These are phyloP conservation scores for Eulemur macaco DNA, from an alignment of 2,113 vertebrate genomes.

Conservation along the genomic window DNA sequence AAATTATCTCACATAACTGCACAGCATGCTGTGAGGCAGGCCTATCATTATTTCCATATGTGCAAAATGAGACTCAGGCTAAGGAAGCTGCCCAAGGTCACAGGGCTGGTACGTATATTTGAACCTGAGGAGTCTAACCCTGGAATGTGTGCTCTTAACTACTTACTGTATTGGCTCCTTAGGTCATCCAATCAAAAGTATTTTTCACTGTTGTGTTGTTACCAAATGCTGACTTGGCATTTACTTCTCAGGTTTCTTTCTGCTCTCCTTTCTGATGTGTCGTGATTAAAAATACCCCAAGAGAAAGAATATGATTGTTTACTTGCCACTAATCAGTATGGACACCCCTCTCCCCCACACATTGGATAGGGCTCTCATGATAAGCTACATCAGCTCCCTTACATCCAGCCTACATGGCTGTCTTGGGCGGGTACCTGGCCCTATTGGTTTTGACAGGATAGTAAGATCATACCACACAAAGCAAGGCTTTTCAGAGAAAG, in stretches of 20 bases:
- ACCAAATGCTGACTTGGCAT: not conserved
- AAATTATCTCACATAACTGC: not conserved
- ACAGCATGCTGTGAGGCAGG: not conserved
- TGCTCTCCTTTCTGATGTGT: not conserved
- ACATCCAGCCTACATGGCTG: not conserved
- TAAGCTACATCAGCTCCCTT: not conserved
- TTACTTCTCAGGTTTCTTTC: not conserved
- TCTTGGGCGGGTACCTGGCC: not conserved
- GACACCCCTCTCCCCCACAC: not conserved
- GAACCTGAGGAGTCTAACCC: not conserved
- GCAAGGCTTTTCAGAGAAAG: slow-evolving; percentile 11
- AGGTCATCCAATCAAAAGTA: not conserved
- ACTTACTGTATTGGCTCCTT: not conserved
- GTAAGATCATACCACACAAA: not conserved
- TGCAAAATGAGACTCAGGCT: not conserved
- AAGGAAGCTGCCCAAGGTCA: not conserved
- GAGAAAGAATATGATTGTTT: not conserved
- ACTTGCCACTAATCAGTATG: not conserved
- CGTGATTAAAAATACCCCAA: not conserved
- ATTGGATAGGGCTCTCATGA: not conserved
- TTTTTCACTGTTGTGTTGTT: not conserved
- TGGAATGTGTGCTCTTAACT: not conserved
- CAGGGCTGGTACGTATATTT: not conserved
- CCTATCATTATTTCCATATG: not conserved
- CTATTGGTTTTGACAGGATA: not conserved